phyloP scores from a whole-genome alignment of 2,797 vertebrate species.

The Brachyalestes nurse region DNA sequence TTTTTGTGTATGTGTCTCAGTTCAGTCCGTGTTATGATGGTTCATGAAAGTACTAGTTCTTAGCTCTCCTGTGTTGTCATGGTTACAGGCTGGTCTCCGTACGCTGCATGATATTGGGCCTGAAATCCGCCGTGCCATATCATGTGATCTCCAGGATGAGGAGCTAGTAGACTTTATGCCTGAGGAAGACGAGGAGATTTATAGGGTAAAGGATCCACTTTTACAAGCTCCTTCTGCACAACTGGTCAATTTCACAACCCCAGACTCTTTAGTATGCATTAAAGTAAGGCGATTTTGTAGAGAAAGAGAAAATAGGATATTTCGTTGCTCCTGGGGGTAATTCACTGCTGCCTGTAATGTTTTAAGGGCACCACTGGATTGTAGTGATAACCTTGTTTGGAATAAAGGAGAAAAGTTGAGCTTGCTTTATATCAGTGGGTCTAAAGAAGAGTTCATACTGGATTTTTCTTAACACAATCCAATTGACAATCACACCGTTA shows the following conservation, averaged over 20 bases:
- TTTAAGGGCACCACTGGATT: background rate
- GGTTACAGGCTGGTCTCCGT: slow-evolving; percentile 97
- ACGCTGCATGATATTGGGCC: slow-evolving; percentile 99
- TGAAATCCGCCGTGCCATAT: slow-evolving; percentile 99
- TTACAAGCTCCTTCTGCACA: slow-evolving; percentile 55
- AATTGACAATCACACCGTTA: background rate
- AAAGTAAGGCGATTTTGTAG: slow-evolving; percentile 21
- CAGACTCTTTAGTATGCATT: slow-evolving; percentile 26
- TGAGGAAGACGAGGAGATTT: slow-evolving; percentile 97
- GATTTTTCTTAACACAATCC: background rate
- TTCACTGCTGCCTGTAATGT: background rate
- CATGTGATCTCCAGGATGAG: slow-evolving; percentile 99
- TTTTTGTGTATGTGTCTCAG: slow-evolving; percentile 39
- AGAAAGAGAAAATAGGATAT: background rate
- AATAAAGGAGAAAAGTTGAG: background rate
- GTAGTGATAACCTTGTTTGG: background rate
- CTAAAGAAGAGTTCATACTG: background rate
- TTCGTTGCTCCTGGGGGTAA: background rate
- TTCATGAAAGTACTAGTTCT: slow-evolving; percentile 35
- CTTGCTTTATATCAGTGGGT: background rate
- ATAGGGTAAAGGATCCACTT: slow-evolving; percentile 90
- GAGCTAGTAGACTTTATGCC: slow-evolving; percentile 95
- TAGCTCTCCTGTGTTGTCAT: slow-evolving; percentile 76
- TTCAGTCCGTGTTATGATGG: slow-evolving; percentile 31
- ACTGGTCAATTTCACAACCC: slow-evolving; percentile 36